These are phyloP conservation scores for Pogonus chalceus DNA, from an alignment of 1,140 invertebrate genomes.

Conservation along the genomic window DNA sequence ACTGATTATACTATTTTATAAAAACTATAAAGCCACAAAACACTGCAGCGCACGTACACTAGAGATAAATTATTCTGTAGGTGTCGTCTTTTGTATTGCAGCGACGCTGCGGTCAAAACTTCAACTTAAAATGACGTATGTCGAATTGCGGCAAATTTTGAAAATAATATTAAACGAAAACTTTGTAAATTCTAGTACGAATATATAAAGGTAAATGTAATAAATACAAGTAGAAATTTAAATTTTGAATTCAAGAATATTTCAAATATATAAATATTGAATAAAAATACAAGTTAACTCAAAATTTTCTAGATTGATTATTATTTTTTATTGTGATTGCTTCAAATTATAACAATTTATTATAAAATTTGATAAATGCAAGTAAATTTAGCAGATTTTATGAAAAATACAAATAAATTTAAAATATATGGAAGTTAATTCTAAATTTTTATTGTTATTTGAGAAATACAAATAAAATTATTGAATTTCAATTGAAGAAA, in stretches of 20 bases:
- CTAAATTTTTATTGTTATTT: too few relatives aligned
- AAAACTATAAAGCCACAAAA: neutral
- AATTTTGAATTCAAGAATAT: neutral
- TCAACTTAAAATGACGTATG: neutral
- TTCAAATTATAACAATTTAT: neutral
- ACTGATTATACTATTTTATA: neutral
- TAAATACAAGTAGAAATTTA: neutral
- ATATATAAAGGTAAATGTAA: neutral
- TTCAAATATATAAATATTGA: neutral
- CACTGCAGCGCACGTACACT: neutral
- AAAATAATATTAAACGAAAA: too few relatives aligned
- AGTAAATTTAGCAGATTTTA: too few relatives aligned
- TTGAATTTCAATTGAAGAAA: too few relatives aligned
- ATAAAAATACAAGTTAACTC: neutral
- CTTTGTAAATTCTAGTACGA: too few relatives aligned
- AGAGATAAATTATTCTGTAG: conserved; percentile 1
- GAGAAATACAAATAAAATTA: too few relatives aligned
- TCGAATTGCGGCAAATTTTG: neutral
- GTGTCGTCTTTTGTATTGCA: neutral
- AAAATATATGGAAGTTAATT: too few relatives aligned
- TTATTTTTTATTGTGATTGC: neutral
- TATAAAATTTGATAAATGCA: too few relatives aligned
- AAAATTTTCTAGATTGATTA: neutral
- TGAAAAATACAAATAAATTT: too few relatives aligned
- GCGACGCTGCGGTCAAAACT: neutral